These are phyloP conservation scores for Condylura cristata DNA, from an alignment of 2,113 vertebrate species.

Conservation along the genomic window DNA sequence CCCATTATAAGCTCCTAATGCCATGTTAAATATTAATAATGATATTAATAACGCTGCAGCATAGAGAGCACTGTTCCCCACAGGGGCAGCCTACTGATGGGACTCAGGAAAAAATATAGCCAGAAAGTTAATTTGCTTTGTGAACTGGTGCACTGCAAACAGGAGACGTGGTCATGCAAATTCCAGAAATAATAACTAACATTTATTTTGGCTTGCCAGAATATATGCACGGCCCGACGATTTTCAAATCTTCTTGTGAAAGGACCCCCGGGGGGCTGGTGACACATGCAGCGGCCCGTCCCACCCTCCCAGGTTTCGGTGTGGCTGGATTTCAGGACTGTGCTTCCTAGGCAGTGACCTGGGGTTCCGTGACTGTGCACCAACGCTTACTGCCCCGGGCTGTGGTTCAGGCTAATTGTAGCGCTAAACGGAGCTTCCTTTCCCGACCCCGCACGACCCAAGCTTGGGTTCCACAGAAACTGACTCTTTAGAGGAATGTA, in stretches of 20 bases:
- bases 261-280: neutral
- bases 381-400: rapidly evolving
- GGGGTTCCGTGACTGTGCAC: neutral
- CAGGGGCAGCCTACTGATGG: constrained; percentile 21
- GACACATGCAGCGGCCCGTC: neutral
- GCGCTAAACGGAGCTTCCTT: neutral
- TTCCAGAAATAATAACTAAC: constrained; percentile 61
- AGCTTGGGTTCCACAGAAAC: neutral
- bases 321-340: neutral
- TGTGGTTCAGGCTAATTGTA: neutral
- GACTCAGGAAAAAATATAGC: constrained; percentile 53
- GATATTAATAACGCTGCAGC: constrained; percentile 45
- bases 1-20: constrained; percentile 36
- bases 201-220: constrained; percentile 52
- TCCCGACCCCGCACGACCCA: neutral
- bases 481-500: neutral
- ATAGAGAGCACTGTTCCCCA: neutral
- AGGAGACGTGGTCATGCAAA: constrained; percentile 60
- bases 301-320: neutral
- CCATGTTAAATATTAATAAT: constrained; percentile 67
- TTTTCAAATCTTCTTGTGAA: constrained; percentile 19
- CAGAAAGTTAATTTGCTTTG: constrained; percentile 59
- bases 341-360: neutral
- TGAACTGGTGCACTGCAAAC: constrained; percentile 43
- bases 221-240: neutral